phyloP scores from a whole-genome alignment of 1,140 invertebrate genomes.

The Heliconius hermathena region DNA sequence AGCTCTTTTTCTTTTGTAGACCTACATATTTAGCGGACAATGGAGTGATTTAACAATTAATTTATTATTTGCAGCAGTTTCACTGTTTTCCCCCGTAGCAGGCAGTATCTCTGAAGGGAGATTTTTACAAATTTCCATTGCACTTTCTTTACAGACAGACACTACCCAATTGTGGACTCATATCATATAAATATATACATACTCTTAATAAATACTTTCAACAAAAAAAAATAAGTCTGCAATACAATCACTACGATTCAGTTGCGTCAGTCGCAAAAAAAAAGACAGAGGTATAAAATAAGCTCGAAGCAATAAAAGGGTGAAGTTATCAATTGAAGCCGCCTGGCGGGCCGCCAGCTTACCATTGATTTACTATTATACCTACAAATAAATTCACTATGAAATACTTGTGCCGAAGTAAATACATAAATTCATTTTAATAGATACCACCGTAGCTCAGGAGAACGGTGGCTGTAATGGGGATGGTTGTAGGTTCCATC shows the following conservation, averaged over 20 bases:
- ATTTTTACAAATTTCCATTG: no score
- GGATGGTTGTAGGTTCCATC: no score
- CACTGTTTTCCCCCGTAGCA: no score
- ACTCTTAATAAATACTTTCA: background rate
- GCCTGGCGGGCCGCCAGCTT: slow-evolving; percentile 28
- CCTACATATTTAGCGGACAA: slow-evolving; percentile 2
- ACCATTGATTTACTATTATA: background rate
- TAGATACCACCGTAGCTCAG: background rate
- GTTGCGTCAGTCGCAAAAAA: background rate
- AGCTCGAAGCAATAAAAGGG: slow-evolving; percentile 21
- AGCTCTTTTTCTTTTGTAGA: background rate
- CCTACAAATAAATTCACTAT: background rate
- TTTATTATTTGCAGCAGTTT: background rate
- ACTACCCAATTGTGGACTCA: no score
- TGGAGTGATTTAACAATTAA: background rate
- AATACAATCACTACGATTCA: background rate
- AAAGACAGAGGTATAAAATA: slow-evolving; percentile 22
- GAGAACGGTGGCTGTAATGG: no score
- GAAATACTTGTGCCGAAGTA: background rate
- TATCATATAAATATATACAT: background rate
- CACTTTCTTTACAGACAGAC: no score
- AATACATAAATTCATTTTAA: slow-evolving; percentile 4
- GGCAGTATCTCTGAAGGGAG: no score
- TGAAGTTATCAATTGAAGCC: slow-evolving; percentile 29
- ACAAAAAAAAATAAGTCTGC: background rate